Evolutionary conservation across 2,888 invertebrate species (phyloP), one percentile per base, ranked within the genome.

Genomic region (Rhimphoctona megacephalus): DNA sequence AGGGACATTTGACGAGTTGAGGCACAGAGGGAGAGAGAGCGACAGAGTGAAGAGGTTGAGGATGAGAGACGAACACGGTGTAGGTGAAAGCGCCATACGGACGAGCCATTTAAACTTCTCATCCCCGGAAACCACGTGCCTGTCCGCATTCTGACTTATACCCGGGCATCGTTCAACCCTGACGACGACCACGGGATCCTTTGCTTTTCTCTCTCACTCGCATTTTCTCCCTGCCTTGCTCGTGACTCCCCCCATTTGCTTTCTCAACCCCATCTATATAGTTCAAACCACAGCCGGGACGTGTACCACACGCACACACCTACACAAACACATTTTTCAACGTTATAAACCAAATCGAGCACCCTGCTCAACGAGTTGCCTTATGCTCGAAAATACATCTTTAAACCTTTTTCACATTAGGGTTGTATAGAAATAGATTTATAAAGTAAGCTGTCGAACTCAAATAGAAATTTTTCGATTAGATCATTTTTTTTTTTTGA

Each of bases 141-240:
- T 94, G 94, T 94, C 94, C 94, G 94, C 94, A 94, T 94, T 94
- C 94, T 94, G 94, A 94, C 94, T 94, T 94, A 94, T 94, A 93
- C 93, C 83, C 91, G 89, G 90, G 92, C 93, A 94, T 94, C 94
- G 93, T 92, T 94, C 94, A 94, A 90, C 91, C 92, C 90, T 90
- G 86, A 86, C 78, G 64, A 76, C 81, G 70, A 74, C 89, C 89
- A 88, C 92, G 89, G 90, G 89, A 88, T 64, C 89, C 90, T 88
- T 90, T 89, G 89, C 78, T 86, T 85, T 78, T 78, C 89, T 57
- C 79, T 69, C 76, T 85, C 86, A 80, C 83, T 73, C 82, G 76
- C 36, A 76, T 82, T 52, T 39, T 61, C 76, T 87, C 82, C 84
- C 82, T 69, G 81, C 39, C n/a, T 49, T 57, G 61, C 78, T 61